Percentiles rank a stretch among this genome's conserved stretches.
These are phyloP conservation scores for Silurus asotus DNA, from an alignment of 2,113 vertebrate species.

Conservation along the genomic window DNA sequence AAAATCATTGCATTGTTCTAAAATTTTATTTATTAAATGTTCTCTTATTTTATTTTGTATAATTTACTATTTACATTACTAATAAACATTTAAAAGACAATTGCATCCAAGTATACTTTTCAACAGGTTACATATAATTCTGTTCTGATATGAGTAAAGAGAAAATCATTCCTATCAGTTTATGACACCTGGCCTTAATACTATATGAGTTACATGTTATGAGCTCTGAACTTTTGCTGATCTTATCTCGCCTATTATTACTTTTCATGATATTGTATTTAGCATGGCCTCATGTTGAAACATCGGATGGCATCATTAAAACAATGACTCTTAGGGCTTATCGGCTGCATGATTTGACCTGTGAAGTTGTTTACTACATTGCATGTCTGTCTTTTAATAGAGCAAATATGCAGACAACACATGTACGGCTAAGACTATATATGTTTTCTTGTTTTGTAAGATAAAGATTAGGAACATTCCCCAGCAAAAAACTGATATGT, in stretches of 20 bases:
- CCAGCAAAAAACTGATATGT: background rate
- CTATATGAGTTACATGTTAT: background rate
- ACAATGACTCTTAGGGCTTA: background rate
- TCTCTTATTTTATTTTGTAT: background rate
- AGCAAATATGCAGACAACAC: background rate
- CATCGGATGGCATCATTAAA: slow-evolving; percentile 19
- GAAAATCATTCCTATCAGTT: background rate
- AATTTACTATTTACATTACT: no score
- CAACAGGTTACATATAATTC: background rate
- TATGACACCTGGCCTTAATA: background rate
- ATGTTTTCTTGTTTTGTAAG: slow-evolving; percentile 1
- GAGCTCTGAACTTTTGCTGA: background rate
- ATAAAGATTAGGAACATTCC: slow-evolving; percentile 5
- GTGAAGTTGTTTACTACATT: slow-evolving; percentile 13
- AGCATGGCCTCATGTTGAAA: background rate
- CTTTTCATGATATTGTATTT: background rate
- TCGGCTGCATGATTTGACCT: background rate
- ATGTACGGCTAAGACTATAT: background rate
- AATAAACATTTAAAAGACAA: background rate
- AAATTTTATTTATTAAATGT: background rate
- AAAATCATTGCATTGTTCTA: background rate
- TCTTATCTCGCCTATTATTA: background rate
- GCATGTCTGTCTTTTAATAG: background rate
- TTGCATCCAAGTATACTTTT: background rate
- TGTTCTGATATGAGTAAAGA: background rate